phyloP scores from a whole-genome alignment of 2,888 invertebrate species.

The Alloscopus bannaensis region DNA sequence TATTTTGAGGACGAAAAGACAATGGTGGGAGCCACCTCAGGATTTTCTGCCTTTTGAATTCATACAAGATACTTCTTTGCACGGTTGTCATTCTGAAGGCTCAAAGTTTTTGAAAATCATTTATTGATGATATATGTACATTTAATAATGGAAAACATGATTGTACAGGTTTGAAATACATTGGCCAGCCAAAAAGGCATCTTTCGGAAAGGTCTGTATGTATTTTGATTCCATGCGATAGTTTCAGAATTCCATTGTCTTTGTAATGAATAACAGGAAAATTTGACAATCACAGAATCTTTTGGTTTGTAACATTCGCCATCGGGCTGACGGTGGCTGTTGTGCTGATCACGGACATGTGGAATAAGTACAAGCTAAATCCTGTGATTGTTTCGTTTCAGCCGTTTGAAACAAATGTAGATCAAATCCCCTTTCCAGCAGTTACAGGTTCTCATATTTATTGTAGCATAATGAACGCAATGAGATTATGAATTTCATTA shows the following conservation, averaged over 20 bases:
- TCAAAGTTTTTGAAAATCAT: not conserved
- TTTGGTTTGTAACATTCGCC: conserved; percentile 67
- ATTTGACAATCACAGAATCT: conserved; percentile 67
- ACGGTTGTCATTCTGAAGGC: conserved; percentile 13
- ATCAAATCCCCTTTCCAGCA: conserved; percentile 74
- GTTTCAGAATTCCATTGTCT: too few species aligned
- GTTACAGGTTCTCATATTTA: too few species aligned
- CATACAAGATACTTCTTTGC: conserved; percentile 58
- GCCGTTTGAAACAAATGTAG: conserved; percentile 82
- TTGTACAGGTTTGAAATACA: conserved; percentile 61
- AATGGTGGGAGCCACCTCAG: conserved; percentile 48
- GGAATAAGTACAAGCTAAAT: conserved; percentile 81
- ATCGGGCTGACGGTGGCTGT: conserved; percentile 51
- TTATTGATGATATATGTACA: not conserved
- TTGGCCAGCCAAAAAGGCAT: conserved; percentile 63
- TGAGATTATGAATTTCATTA: too few species aligned
- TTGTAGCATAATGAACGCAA: too few species aligned
- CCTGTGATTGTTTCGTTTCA: conserved; percentile 89
- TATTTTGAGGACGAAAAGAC: not conserved
- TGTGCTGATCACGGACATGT: conserved; percentile 66
- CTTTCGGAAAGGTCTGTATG: conserved; percentile 64
- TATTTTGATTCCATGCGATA: too few species aligned
- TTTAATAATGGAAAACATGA: not conserved
- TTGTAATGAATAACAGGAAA: too few species aligned
- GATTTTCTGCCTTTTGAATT: conserved; percentile 57